Conservation (phyloP, 2,113 vertebrate species). For the Corythaixoides concolor region DNA sequence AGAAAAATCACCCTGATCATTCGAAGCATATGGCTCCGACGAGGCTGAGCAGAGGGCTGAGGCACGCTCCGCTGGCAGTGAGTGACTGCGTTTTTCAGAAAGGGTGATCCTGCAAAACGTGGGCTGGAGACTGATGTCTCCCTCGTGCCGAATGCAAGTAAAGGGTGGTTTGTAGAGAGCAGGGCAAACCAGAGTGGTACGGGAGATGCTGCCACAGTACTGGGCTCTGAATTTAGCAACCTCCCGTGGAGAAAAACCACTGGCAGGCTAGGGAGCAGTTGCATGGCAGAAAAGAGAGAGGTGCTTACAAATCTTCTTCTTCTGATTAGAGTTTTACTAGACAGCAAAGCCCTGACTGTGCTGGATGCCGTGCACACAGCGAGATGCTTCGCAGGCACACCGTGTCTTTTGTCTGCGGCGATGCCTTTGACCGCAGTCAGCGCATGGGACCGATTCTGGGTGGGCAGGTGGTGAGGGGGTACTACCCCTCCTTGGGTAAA, state of each 20-base stretch:
- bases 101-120: background rate
- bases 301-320: background rate
- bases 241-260: background rate
- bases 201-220: background rate
- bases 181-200: background rate
- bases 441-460: background rate
- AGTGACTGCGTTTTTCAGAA: background rate
- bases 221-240: background rate
- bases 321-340: background rate
- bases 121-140: background rate
- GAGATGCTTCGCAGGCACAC: background rate
- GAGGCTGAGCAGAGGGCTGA: background rate
- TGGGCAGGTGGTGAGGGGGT: too few species aligned
- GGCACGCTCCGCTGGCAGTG: background rate
- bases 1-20: background rate
- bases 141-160: background rate
- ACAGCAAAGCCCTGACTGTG: background rate
- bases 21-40: background rate
- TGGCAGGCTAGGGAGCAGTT: background rate
- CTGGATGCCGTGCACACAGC: accelerated
- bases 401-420: background rate
- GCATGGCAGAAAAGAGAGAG: background rate
- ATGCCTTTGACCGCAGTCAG: background rate
- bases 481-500: accelerated
- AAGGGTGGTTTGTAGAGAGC: background rate